These are phyloP conservation scores for Percopsis omiscomaycus DNA, from an alignment of 2,797 vertebrate species.

Conservation along the genomic window DNA sequence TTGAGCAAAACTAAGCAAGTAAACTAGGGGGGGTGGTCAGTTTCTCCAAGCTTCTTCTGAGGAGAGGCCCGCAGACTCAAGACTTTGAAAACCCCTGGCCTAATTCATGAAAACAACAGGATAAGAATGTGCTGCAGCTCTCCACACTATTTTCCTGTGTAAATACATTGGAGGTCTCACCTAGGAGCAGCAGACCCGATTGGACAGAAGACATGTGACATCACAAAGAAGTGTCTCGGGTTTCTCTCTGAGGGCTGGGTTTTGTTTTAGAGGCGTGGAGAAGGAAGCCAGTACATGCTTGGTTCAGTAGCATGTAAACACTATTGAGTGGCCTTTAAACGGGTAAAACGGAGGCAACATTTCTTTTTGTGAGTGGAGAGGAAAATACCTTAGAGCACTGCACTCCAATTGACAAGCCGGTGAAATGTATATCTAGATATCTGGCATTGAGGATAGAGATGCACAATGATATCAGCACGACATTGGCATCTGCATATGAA, in stretches of 20 bases:
- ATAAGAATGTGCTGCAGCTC: slow-evolving; percentile 39
- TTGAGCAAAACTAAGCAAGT: no score
- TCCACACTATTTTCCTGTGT: slow-evolving; percentile 39
- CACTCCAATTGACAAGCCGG: background rate
- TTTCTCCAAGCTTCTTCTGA: no score
- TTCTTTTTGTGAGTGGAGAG: background rate
- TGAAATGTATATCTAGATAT: no score
- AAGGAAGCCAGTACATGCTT: slow-evolving; percentile 42
- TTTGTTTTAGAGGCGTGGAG: slow-evolving; percentile 61
- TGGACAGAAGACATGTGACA: slow-evolving; percentile 50
- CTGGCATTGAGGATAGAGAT: no score
- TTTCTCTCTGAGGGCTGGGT: slow-evolving; percentile 59
- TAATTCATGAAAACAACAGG: background rate
- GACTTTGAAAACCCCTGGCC: no score
- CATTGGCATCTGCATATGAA: no score
- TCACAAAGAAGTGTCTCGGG: slow-evolving; percentile 41
- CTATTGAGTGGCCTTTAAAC: background rate
- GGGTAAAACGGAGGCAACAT: background rate
- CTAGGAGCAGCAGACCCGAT: slow-evolving; percentile 44
- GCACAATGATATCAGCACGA: no score
- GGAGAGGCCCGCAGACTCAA: no score
- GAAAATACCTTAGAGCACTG: background rate
- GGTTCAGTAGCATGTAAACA: slow-evolving; percentile 73
- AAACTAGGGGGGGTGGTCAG: no score
- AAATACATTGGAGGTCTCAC: slow-evolving; percentile 52